Evolutionary conservation across 2,797 vertebrate genomes (phyloP), one percentile per base, ranked within the genome.

Genomic region (Harpagifer antarcticus): DNA sequence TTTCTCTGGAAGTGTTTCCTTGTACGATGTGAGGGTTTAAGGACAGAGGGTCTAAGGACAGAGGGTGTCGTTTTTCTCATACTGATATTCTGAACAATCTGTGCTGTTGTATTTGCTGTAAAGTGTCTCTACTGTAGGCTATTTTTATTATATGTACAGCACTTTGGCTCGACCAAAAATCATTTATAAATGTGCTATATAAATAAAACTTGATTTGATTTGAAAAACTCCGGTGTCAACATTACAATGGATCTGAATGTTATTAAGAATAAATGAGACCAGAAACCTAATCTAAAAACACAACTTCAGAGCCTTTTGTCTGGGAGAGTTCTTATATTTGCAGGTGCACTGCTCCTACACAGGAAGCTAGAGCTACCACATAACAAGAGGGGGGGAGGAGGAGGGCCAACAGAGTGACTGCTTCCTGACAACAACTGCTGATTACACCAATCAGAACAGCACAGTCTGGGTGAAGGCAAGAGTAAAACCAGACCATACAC

Each of bases 291-390:
- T 58, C 19, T 43, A 31, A 20, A 50, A 82, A 68, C 56, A 71
- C 17, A 68, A 75, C 43, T 66, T 73, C 10, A 19, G 66, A 15
- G 59, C 68, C 27, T 17, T 60, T 47, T 70, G 37, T 82, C 13
- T 55, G 56, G 62, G 57, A 73, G 74, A 55, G 64, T 64, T 89
- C 63, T 72, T 16, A 54, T 68, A 78, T 84, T 42, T 89, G 90
- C 90, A 93, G 90, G 90, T 92, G 89, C 86, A 74, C 58, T 43
- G 72, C 79, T 85, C 50, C 78, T 88, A 90, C 82, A 89, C 91
- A 94, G 93, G 93, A 94, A 95, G 88, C 72, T 66, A 74, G 52
- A 81, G 74, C 78, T 65, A 83, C 88, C 86, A 91, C 89, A 93
- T 79, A 80, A 85, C 71, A 78, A 81, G 81, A 59, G 74, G 59